Base-by-base conservation (phyloP, 2,113 vertebrate species). In the Perca fluviatilis region DNA sequence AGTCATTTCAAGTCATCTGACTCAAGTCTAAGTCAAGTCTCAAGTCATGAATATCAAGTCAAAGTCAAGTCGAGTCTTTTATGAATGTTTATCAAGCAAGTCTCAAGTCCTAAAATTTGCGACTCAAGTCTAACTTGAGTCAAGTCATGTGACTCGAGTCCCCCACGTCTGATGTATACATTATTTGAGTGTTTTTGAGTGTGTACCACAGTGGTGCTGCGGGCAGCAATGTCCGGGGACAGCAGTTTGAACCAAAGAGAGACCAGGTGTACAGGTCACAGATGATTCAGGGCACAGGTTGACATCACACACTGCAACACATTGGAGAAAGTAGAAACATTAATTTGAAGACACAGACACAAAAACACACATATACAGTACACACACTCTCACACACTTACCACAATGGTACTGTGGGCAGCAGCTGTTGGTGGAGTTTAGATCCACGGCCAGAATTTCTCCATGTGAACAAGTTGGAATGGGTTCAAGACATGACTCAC, bases 321-420 rank as follows among this genome's bases (percentile, higher is more conserved):
- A 95, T 58, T n/a, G 16, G 50, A 74, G 21, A 62, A 79, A 49
- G 23, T 21, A 33, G 19, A 76, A 76, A 43, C 6, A 51, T 50
- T 18, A 71, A 51, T 74, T 62, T 83, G 2, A 53, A 83, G 62
- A 63, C 10, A 79, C 9, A 62, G 25, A 61, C 1, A 61, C 0
- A 72, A 36, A 67, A 15, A 25, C 8, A 27, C 40, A 78, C n/a
- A 46, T 6, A 23, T 18, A 33, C 19, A 25, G 21, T 18, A 33
- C 19, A 25, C 23, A 60, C 15, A 27, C 16, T 16, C 49, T 18
- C 14, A 21, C 25, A 58, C 3, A 6, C 96, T 95, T 95, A 98
- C 98, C 97, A 3, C 98, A 99, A 43, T 97, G 96, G 92, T 98
- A 99, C 79, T 80, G 95, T 51, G 97, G 98, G 90, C 98, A 99